A percentile compares a stretch with the other conserved stretches of the same genome.
Conservation (phyloP, 92 coral and sea anemone genomes). For the Bergia sp. region DNA sequence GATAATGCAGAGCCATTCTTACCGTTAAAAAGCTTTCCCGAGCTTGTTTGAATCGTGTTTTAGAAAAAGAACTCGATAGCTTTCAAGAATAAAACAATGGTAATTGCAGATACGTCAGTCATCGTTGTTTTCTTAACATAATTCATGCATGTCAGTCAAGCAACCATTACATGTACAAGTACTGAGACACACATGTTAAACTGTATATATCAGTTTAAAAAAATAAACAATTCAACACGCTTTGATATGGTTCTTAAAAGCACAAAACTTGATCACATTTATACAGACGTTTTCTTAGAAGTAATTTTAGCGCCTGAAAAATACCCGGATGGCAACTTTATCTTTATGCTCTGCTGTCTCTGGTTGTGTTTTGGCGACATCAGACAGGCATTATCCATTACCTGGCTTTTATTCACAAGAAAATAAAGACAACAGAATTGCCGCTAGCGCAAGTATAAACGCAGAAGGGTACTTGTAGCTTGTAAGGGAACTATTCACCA, state of each 20-base stretch:
- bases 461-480: background rate
- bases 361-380: background rate
- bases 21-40: no score
- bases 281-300: background rate
- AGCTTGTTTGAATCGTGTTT: no score
- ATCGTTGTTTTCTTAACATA: no score
- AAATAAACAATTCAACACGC: slow-evolving; percentile 14
- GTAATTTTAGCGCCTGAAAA: background rate
- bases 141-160: no score
- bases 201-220: background rate
- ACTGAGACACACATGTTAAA: background rate
- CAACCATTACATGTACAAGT: background rate
- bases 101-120: no score
- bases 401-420: background rate
- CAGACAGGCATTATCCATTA: background rate
- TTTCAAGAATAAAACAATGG: no score
- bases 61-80: no score
- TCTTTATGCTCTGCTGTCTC: background rate
- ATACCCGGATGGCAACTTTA: background rate
- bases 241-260: background rate
- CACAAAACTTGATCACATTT: slow-evolving; percentile 5
- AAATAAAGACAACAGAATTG: no score
- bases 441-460: background rate
- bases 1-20: background rate
- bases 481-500: background rate